Conservation (phyloP, 1,140 invertebrate species). For the Scaptomyza graminum region DNA sequence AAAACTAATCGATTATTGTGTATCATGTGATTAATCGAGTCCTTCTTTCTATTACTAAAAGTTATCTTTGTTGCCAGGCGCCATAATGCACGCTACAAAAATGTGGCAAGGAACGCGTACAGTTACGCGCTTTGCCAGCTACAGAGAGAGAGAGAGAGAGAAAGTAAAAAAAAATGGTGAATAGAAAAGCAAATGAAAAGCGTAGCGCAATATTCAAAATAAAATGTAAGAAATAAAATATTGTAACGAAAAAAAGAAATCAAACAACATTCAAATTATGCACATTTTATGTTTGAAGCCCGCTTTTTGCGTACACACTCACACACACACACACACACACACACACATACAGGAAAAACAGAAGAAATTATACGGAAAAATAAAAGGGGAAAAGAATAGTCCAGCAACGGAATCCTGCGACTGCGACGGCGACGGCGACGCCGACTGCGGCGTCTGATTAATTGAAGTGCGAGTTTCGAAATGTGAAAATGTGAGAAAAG, state of each 20-base stretch:
- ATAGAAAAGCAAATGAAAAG: conserved; percentile 1
- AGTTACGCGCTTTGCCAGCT: conserved; percentile 3
- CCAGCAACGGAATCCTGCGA: background rate
- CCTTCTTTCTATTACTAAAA: background rate
- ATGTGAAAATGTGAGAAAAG: conserved; percentile 42
- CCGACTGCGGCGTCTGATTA: conserved; percentile 72
- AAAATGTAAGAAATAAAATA: background rate
- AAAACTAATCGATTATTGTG: too few species aligned
- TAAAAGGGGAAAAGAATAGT: conserved; percentile 1
- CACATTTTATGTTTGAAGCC: background rate
- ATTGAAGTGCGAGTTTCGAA: conserved; percentile 79
- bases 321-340: too few species aligned
- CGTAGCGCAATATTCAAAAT: background rate
- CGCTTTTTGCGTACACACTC: too few species aligned
- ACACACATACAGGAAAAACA: too few species aligned
- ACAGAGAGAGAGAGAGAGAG: background rate
- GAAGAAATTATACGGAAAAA: conserved; percentile 7
- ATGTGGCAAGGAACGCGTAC: conserved; percentile 17
- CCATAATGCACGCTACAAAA: conserved; percentile 7
- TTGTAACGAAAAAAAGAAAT: background rate
- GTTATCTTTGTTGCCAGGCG: background rate
- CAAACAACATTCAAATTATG: conserved; percentile 14
- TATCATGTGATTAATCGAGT: too few species aligned
- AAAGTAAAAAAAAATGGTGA: background rate
- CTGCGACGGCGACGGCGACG: background rate